Conservation (phyloP, 2,797 vertebrate genomes). For the Aulostomus chinensis region DNA sequence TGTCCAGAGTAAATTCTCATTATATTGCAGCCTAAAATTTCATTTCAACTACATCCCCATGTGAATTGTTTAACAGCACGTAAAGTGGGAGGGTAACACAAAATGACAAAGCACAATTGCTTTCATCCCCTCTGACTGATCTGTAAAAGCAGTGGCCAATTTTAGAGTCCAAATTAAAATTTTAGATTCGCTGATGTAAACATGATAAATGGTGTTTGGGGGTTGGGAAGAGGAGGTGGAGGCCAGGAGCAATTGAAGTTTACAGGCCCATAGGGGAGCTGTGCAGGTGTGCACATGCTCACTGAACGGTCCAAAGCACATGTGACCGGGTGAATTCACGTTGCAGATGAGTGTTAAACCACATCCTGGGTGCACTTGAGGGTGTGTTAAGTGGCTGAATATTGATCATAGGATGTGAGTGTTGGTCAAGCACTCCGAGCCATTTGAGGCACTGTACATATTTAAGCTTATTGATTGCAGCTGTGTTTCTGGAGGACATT, state of each 20-base stretch:
- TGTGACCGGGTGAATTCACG: neutral
- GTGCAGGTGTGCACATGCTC: neutral
- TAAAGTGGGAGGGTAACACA: too few species aligned
- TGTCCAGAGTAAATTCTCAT: neutral
- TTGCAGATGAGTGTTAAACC: conserved; percentile 34
- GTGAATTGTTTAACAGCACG: neutral
- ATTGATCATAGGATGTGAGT: conserved; percentile 39
- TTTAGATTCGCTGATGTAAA: too few species aligned
- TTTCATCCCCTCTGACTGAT: too few species aligned
- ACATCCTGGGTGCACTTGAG: conserved; percentile 36
- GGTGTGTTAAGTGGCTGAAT: conserved; percentile 31
- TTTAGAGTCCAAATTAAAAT: too few species aligned
- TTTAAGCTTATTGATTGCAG: conserved; percentile 41
- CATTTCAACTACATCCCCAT: neutral
- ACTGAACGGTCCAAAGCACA: neutral
- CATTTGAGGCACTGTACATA: conserved; percentile 17
- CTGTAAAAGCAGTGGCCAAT: too few species aligned
- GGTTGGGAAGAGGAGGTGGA: conserved; percentile 13
- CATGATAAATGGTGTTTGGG: too few species aligned
- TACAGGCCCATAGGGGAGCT: neutral
- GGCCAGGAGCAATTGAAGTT: conserved; percentile 13
- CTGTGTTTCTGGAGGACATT: conserved; percentile 21
- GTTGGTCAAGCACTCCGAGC: conserved; percentile 36
- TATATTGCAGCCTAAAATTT: neutral
- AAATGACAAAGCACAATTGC: too few species aligned